These are phyloP conservation scores for Cryptocephalus primarius DNA, from an alignment of 2,888 invertebrate species.

Conservation along the genomic window DNA sequence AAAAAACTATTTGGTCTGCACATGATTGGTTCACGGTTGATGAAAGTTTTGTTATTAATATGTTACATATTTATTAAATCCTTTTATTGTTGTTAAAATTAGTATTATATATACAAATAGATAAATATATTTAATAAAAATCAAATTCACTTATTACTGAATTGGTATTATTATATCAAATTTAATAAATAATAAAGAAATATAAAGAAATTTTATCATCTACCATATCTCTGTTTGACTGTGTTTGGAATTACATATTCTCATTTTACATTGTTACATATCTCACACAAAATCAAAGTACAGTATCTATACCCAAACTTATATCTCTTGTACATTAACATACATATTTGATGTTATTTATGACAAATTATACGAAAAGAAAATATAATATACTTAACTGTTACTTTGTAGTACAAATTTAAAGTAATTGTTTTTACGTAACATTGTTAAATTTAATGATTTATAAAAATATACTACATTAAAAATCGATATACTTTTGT, in stretches of 20 bases:
- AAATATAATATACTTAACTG: conserved; percentile 23
- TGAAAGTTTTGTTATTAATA: not conserved
- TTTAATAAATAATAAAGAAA: not conserved
- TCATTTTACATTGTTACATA: conserved; percentile 15
- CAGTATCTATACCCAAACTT: conserved; percentile 18
- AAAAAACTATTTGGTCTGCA: no score
- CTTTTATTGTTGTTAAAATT: not conserved
- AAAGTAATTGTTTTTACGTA: conserved; percentile 33
- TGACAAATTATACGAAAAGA: conserved; percentile 26
- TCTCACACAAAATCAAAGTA: conserved; percentile 17
- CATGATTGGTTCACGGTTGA: not conserved
- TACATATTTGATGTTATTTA: conserved; percentile 19
- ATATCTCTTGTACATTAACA: conserved; percentile 22
- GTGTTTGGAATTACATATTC: no score
- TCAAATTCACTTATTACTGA: not conserved
- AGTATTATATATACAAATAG: not conserved
- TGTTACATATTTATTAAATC: not conserved
- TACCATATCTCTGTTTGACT: no score
- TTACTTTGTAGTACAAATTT: conserved; percentile 33
- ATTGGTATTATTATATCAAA: not conserved
- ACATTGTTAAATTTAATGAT: conserved; percentile 34
- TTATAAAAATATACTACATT: conserved; percentile 33
- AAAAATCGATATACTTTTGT: conserved; percentile 8
- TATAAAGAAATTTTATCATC: no score
- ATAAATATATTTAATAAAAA: not conserved